Percentiles rank a stretch among this genome's conserved stretches.
Conservation (phyloP, 2,113 vertebrate species). For the Scartelaos histophorus region DNA sequence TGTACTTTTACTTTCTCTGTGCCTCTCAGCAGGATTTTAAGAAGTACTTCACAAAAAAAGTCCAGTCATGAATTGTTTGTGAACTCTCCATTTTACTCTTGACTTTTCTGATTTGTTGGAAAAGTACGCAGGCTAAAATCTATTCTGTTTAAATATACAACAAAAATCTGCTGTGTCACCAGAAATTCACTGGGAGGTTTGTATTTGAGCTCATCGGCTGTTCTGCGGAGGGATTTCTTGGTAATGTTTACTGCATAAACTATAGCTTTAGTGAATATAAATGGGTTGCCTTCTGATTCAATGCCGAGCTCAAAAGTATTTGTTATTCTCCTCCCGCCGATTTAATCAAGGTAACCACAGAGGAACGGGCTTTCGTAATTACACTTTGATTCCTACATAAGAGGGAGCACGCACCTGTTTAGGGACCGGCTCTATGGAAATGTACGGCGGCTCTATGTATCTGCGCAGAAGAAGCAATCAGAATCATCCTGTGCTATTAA, state of each 20-base stretch:
- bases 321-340: conserved; percentile 24
- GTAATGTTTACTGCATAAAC: conserved; percentile 13
- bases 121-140: no score
- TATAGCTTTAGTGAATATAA: conserved; percentile 6
- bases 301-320: not conserved
- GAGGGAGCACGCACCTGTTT: conserved; percentile 28
- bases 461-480: not conserved
- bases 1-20: no score
- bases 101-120: no score
- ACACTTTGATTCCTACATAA: conserved; percentile 31
- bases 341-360: conserved; percentile 36
- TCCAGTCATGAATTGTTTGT: no score
- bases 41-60: no score
- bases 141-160: not conserved
- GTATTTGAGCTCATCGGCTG: not conserved
- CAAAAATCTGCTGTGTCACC: not conserved
- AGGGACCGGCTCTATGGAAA: conserved; percentile 24
- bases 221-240: conserved; percentile 6
- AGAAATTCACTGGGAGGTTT: not conserved
- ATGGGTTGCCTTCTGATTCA: not conserved
- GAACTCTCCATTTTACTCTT: no score
- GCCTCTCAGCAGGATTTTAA: no score
- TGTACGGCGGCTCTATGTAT: not conserved
- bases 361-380: conserved; percentile 27
- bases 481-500: not conserved